These are phyloP conservation scores for Tanypteryx hageni DNA, from an alignment of 2,888 invertebrate genomes.

Conservation along the genomic window DNA sequence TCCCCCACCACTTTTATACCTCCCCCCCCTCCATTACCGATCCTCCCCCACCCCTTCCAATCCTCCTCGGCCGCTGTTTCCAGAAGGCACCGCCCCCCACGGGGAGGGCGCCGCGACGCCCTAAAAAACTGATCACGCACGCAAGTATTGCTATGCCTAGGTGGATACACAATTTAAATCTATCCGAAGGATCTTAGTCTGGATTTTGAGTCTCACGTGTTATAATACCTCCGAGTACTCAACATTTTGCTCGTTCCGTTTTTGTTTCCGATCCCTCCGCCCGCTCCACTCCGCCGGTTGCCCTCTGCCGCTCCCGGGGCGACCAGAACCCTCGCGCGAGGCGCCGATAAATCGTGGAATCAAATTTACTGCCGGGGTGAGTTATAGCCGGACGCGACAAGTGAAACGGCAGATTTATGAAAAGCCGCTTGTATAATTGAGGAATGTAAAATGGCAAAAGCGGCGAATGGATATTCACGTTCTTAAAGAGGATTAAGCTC, in stretches of 20 bases:
- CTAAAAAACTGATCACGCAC: conserved; percentile 44
- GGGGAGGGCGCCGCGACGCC: conserved; percentile 51
- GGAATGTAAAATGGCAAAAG: conserved; percentile 52
- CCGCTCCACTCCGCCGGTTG: background rate
- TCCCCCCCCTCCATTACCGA: background rate
- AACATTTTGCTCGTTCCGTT: background rate
- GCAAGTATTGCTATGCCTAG: conserved; percentile 40
- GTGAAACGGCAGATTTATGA: conserved; percentile 55
- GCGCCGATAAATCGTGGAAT: conserved; percentile 41
- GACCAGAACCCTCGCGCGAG: conserved; percentile 18
- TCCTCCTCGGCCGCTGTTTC: background rate
- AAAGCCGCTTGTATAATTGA: conserved; percentile 46
- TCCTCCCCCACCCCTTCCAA: background rate
- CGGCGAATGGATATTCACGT: conserved; percentile 55
- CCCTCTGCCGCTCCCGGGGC: background rate
- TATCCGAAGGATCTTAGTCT: conserved; percentile 38
- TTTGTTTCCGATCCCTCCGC: background rate
- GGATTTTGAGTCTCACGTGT: conserved; percentile 10
- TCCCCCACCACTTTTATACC: background rate
- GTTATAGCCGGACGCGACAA: conserved; percentile 54
- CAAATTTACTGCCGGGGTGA: conserved; percentile 53
- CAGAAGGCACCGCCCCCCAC: conserved; percentile 33
- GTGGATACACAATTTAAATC: conserved; percentile 49
- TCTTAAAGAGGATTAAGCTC: conserved; percentile 47
- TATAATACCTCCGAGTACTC: background rate